A percentile compares a stretch with the other conserved stretches of the same genome.
Conservation (phyloP, 2,797 vertebrate species). For the Eremophila alpestris region DNA sequence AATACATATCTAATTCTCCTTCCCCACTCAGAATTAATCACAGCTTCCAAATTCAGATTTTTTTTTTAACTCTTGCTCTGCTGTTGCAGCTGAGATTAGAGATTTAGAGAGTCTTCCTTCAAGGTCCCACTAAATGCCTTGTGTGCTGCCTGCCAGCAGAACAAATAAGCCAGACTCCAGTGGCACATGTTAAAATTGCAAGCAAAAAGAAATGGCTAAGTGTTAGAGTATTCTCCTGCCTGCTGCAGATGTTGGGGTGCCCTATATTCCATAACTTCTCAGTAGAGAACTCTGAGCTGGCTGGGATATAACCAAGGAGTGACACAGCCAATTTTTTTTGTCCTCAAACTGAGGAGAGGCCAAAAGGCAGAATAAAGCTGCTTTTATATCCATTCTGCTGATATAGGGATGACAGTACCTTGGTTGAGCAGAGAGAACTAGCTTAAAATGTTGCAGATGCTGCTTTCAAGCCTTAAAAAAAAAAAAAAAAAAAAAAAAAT, state of each 20-base stretch:
- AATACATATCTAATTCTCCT: slow-evolving; percentile 21
- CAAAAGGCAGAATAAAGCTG: neutral
- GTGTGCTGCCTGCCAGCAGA: neutral
- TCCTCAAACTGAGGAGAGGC: neutral
- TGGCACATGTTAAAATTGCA: neutral
- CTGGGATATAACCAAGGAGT: neutral
- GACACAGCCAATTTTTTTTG: neutral
- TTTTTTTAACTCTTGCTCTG: neutral
- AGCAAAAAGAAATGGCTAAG: neutral
- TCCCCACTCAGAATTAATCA: slow-evolving; percentile 42
- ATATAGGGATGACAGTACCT: neutral
- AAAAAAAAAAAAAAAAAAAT: neutral
- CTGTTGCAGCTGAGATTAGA: neutral
- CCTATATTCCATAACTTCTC: neutral
- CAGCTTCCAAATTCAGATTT: neutral
- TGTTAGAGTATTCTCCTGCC: neutral
- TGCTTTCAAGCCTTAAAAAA: neutral
- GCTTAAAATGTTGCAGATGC: slow-evolving; percentile 12
- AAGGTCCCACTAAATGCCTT: neutral
- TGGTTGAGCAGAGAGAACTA: neutral
- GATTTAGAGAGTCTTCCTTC: neutral
- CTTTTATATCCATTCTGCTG: neutral
- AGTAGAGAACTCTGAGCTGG: neutral
- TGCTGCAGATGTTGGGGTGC: neutral
- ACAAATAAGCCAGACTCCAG: neutral